Conservation (phyloP, 2,888 invertebrate species). For the Galerucella pusilla region DNA sequence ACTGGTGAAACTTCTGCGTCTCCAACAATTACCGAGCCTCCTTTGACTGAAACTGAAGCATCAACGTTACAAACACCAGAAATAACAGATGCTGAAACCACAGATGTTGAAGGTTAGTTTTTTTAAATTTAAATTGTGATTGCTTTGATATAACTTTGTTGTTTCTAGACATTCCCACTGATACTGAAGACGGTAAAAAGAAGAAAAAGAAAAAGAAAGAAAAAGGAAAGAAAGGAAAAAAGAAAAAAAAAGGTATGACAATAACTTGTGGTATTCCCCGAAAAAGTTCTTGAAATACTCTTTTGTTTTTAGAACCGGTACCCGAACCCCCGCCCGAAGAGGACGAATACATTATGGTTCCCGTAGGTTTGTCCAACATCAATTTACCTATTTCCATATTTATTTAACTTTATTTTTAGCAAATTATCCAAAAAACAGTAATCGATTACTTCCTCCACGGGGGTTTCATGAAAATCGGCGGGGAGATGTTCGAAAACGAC, state of each 20-base stretch:
- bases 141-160: background rate
- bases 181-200: constrained; percentile 32
- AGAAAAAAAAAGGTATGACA: constrained; percentile 52
- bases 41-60: constrained; percentile 48
- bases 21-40: constrained; percentile 33
- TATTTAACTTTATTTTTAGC: constrained; percentile 63
- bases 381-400: constrained; percentile 43
- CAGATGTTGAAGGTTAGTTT: constrained; percentile 46
- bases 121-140: background rate
- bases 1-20: constrained; percentile 24
- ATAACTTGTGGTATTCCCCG: background rate
- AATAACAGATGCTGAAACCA: constrained; percentile 51
- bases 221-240: constrained; percentile 48
- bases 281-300: background rate
- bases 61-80: constrained; percentile 55
- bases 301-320: constrained; percentile 39
- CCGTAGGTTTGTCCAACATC: constrained; percentile 49
- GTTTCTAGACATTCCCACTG: constrained; percentile 34
- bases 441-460: constrained; percentile 78
- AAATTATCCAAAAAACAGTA: constrained; percentile 75
- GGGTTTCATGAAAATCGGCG: constrained; percentile 71
- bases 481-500: constrained; percentile 47
- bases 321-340: constrained; percentile 44
- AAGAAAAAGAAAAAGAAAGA: constrained; percentile 51
- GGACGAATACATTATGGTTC: constrained; percentile 52